phyloP scores from a whole-genome alignment of 2,797 vertebrate genomes.

The Spinus olivaceus region DNA sequence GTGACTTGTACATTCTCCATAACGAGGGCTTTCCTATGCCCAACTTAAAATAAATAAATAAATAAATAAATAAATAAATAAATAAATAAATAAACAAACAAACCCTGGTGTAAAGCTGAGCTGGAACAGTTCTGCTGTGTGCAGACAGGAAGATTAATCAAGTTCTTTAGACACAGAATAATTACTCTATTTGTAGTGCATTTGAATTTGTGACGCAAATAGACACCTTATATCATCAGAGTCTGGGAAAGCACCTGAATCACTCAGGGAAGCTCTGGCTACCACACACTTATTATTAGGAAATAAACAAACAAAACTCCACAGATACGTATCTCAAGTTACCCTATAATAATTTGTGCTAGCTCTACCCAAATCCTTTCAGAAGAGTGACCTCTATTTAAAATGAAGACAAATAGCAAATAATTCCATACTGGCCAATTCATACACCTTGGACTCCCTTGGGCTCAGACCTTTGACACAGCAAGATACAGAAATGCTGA shows the following conservation, averaged over 20 bases:
- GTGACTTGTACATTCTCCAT: neutral
- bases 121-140: neutral
- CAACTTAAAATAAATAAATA: neutral
- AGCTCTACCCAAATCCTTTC: neutral
- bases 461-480: neutral
- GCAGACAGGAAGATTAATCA: slow-evolving; percentile 17
- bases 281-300: neutral
- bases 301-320: neutral
- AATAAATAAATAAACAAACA: neutral
- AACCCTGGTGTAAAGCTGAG: neutral
- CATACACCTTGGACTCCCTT: neutral
- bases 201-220: slow-evolving; percentile 21
- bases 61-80: too few species aligned
- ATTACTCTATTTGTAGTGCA: neutral
- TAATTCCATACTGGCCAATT: neutral
- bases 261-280: neutral
- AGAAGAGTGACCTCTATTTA: neutral
- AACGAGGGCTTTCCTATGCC: neutral
- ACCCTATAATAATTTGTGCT: neutral
- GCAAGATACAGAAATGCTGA: neutral
- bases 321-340: neutral
- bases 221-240: neutral
- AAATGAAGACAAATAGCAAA: neutral
- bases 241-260: neutral
- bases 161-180: slow-evolving; percentile 18